A percentile compares a stretch with the other conserved stretches of the same genome.
phyloP scores from a whole-genome alignment of 2,113 vertebrate genomes.

The Poecilia latipinna region DNA sequence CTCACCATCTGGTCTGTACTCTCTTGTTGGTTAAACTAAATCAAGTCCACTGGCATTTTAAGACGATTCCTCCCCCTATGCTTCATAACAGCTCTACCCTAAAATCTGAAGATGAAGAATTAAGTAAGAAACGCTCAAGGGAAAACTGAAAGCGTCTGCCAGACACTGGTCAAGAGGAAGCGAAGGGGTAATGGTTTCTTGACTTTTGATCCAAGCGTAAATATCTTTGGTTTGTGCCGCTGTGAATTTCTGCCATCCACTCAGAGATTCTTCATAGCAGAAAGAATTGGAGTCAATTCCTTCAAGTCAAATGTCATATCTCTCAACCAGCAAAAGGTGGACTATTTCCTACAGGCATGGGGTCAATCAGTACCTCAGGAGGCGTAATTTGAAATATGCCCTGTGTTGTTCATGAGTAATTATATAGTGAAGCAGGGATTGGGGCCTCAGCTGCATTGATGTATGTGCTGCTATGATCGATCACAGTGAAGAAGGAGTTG shows the following conservation, averaged over 20 bases:
- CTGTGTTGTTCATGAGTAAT: not conserved
- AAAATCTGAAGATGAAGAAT: slow-evolving; percentile 41
- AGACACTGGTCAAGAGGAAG: not conserved
- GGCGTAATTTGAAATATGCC: not conserved
- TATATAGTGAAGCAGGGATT: not conserved
- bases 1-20: slow-evolving; percentile 66
- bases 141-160: not conserved
- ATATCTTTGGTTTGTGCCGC: not conserved
- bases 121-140: slow-evolving; percentile 12
- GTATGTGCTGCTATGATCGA: not conserved
- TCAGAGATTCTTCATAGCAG: not conserved
- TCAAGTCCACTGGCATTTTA: slow-evolving; percentile 52
- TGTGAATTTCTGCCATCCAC: not conserved
- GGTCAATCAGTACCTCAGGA: not conserved
- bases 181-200: not conserved
- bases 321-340: not conserved
- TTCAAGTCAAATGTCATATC: not conserved
- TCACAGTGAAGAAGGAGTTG: not conserved
- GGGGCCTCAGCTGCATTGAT: not conserved
- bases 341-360: not conserved
- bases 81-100: slow-evolving; percentile 14
- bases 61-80: not conserved
- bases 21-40: slow-evolving; percentile 55
- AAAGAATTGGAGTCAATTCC: not conserved
- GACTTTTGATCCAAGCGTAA: not conserved